These are phyloP conservation scores for Labeo calbasu DNA, from an alignment of 2,797 vertebrate genomes.

Conservation along the genomic window DNA sequence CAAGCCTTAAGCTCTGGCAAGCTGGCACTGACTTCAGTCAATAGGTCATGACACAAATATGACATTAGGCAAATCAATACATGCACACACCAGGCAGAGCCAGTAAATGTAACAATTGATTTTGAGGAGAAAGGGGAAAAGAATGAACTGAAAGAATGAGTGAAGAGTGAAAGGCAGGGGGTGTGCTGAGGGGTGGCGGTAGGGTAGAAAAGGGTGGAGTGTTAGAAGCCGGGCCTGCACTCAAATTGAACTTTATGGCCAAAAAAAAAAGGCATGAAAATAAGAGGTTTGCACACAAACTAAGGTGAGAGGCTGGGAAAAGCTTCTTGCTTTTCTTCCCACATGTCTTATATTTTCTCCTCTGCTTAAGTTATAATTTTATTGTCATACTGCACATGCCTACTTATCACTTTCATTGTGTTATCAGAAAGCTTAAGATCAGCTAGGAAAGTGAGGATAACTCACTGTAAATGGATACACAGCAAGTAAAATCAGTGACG, in stretches of 20 bases:
- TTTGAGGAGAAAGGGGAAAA: conserved; percentile 69
- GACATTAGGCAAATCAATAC: conserved; percentile 29
- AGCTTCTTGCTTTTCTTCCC: conserved; percentile 68
- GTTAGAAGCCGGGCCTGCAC: conserved; percentile 62
- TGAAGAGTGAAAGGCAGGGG: conserved; percentile 74
- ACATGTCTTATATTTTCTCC: conserved; percentile 48
- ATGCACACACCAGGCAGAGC: conserved; percentile 10
- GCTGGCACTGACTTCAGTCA: conserved; percentile 34
- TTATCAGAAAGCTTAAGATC: not conserved
- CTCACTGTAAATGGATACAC: not conserved
- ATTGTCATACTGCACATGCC: not conserved
- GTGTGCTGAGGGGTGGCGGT: conserved; percentile 57
- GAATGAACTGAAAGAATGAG: conserved; percentile 75
- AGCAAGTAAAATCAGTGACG: not conserved
- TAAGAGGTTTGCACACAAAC: conserved; percentile 51
- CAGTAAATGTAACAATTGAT: conserved; percentile 65
- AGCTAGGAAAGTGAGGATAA: conserved; percentile 4
- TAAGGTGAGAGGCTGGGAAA: conserved; percentile 71
- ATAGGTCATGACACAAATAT: conserved; percentile 41
- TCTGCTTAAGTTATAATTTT: conserved; percentile 25
- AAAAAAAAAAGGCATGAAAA: conserved; percentile 52
- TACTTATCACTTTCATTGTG: not conserved
- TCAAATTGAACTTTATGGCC: conserved; percentile 69
- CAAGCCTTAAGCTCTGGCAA: not conserved
- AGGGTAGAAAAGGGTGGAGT: conserved; percentile 34